A percentile compares a stretch with the other conserved stretches of the same genome.
Evolutionary conservation across 2,797 vertebrate genomes (phyloP).

Genomic region (Cuniculus paca): DNA sequence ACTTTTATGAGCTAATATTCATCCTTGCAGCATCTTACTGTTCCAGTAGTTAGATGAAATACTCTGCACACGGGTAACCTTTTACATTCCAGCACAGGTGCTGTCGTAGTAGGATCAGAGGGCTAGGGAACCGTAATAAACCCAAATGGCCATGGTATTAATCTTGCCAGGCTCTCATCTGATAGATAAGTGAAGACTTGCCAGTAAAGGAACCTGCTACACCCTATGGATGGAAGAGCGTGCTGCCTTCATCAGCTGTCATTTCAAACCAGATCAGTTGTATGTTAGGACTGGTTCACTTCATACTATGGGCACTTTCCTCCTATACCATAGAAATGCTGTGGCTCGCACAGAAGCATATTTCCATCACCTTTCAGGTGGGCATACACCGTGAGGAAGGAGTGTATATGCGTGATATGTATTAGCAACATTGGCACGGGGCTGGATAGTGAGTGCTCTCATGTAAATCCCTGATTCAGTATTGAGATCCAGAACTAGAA

Average conservation of each 20-base stretch:
- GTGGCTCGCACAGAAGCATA: neutral
- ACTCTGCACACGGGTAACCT: constrained; percentile 5
- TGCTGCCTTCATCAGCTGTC: neutral
- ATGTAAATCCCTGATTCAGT: neutral
- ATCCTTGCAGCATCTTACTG: neutral
- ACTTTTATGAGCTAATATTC: neutral
- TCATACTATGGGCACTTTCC: neutral
- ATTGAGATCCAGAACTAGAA: neutral
- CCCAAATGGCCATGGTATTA: neutral
- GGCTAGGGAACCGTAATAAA: neutral
- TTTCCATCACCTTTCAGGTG: neutral
- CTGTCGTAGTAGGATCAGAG: neutral
- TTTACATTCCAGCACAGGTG: constrained; percentile 19
- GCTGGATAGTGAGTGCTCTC: neutral
- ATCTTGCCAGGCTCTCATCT: neutral
- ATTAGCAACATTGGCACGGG: neutral
- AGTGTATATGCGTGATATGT: neutral
- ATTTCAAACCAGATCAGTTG: neutral
- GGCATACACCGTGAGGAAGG: neutral
- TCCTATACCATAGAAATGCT: neutral
- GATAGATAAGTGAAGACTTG: neutral
- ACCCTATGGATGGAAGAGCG: neutral
- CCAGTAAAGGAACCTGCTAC: neutral
- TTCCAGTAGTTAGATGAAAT: constrained; percentile 50
- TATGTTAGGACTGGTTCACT: neutral